Evolutionary conservation across 2,888 invertebrate species (phyloP).

Genomic region (Tachina lurida): DNA sequence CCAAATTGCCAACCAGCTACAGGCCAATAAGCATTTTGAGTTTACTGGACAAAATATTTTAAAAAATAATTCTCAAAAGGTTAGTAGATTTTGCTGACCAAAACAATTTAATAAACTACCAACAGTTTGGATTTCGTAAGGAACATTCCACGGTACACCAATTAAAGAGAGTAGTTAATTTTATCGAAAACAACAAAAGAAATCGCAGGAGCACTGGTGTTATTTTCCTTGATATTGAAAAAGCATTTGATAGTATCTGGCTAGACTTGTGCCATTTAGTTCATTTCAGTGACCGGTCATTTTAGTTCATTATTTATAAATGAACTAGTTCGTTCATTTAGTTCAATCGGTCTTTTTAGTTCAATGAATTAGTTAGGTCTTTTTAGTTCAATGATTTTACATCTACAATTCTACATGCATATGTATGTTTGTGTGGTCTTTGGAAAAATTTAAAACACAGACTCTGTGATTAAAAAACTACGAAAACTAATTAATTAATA

Average conservation of each 20-base stretch:
- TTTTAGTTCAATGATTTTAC: too few species aligned
- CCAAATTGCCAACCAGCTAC: neutral
- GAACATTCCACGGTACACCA: constrained; percentile 27
- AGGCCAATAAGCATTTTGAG: constrained; percentile 33
- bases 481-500: too few species aligned
- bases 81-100: neutral
- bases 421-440: too few species aligned
- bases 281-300: too few species aligned
- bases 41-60: constrained; percentile 11
- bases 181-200: neutral
- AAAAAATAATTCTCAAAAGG: constrained; percentile 17
- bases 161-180: constrained; percentile 35
- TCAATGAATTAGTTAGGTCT: too few species aligned
- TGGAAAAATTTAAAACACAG: too few species aligned
- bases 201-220: constrained; percentile 3
- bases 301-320: too few species aligned
- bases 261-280: too few species aligned
- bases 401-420: too few species aligned
- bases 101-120: neutral
- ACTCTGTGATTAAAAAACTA: too few species aligned
- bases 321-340: too few species aligned
- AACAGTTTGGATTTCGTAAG: constrained; percentile 17
- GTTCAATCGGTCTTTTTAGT: too few species aligned
- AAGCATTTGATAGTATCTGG: neutral
- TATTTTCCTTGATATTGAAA: constrained; percentile 22